Percentiles rank a stretch among this genome's conserved stretches.
Evolutionary conservation across 1,140 invertebrate species (phyloP).

Genomic region (Himalopsyche phryganea): DNA sequence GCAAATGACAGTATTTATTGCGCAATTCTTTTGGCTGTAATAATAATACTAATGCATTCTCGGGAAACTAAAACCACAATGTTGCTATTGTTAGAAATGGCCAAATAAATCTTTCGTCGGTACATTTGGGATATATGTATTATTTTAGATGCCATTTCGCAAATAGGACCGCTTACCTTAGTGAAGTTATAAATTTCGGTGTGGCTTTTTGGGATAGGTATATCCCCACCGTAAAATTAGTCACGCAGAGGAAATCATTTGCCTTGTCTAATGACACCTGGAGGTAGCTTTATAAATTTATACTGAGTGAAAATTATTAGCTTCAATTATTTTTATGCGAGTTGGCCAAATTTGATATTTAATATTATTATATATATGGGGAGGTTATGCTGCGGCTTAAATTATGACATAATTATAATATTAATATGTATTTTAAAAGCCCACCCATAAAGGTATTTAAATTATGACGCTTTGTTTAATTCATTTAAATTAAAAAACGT

Average conservation of each 20-base stretch:
- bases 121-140: slow-evolving; percentile 4
- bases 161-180: slow-evolving; percentile 14
- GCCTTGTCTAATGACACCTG: slow-evolving; percentile 7
- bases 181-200: slow-evolving; percentile 34
- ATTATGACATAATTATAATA: too few relatives aligned
- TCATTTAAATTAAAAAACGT: too few relatives aligned
- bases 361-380: too few relatives aligned
- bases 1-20: slow-evolving; percentile 21
- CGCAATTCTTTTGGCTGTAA: background rate
- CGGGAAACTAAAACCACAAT: slow-evolving; percentile 21
- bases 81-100: slow-evolving; percentile 10
- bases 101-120: slow-evolving; percentile 6
- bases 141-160: slow-evolving; percentile 19
- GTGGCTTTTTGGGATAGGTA: slow-evolving; percentile 15
- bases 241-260: slow-evolving; percentile 19
- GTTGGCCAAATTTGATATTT: too few relatives aligned
- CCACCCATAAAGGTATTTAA: too few relatives aligned
- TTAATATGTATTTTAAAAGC: too few relatives aligned
- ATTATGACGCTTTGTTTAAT: too few relatives aligned
- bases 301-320: too few relatives aligned
- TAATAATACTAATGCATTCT: slow-evolving; percentile 8
- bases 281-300: background rate
- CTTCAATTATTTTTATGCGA: too few relatives aligned
- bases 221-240: slow-evolving; percentile 26
- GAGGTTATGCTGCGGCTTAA: too few relatives aligned